Conservation (phyloP, 1,140 invertebrate genomes). For the Leptonema lineaticorne region DNA sequence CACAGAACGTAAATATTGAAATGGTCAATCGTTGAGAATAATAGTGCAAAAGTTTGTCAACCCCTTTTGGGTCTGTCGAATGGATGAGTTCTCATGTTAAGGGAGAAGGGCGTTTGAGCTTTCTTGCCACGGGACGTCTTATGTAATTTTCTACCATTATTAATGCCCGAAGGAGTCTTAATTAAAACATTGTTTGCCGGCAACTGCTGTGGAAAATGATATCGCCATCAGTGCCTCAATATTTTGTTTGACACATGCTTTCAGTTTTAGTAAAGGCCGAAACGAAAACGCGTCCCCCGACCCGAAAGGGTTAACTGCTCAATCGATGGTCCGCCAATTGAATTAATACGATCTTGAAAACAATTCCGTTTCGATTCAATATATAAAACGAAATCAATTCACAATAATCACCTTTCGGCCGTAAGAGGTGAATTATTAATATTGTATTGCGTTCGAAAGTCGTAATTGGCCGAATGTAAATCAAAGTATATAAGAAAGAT, state of each 20-base stretch:
- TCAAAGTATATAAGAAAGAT: too few species aligned
- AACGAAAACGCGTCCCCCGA: background rate
- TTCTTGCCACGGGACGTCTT: conserved; percentile 26
- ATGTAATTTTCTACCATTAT: conserved; percentile 34
- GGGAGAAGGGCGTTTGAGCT: background rate
- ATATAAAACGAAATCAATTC: too few species aligned
- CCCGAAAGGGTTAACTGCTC: conserved; percentile 5
- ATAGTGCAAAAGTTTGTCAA: conserved; percentile 2
- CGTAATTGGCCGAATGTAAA: too few species aligned
- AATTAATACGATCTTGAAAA: too few species aligned
- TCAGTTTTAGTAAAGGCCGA: background rate
- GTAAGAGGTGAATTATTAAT: too few species aligned
- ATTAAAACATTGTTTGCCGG: conserved; percentile 33
- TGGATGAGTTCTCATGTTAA: conserved; percentile 8
- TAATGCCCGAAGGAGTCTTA: conserved; percentile 33
- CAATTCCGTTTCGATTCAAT: too few species aligned
- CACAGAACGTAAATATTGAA: background rate
- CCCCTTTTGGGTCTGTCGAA: conserved; percentile 9
- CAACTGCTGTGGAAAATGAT: conserved; percentile 35
- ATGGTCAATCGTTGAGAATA: background rate
- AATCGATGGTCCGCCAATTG: background rate
- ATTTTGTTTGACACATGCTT: conserved; percentile 33
- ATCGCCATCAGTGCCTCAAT: conserved; percentile 33
- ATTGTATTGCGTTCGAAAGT: too few species aligned
- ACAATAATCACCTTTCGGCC: too few species aligned